Percentiles rank a stretch among this genome's conserved stretches.
phyloP scores from a whole-genome alignment of 2,888 invertebrate genomes.

The Brachypterus glaber region DNA sequence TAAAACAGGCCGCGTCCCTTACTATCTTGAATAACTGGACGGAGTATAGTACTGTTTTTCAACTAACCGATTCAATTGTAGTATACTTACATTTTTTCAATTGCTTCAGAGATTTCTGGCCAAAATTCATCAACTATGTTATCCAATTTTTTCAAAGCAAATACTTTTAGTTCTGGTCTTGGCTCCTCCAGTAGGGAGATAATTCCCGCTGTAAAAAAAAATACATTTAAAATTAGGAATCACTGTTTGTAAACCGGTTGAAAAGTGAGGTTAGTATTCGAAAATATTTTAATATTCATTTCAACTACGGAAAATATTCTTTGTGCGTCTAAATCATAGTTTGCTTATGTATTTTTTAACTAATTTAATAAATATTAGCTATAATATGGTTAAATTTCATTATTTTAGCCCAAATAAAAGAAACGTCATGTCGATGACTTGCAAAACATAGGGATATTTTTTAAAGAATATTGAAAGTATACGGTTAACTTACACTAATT shows the following conservation, averaged over 20 bases:
- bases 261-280: slow-evolving; percentile 23
- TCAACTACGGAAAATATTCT: background rate
- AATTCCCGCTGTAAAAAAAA: slow-evolving; percentile 67
- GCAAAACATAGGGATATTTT: slow-evolving; percentile 31
- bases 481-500: no score
- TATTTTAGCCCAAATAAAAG: background rate
- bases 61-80: background rate
- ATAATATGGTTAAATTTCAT: no score
- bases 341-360: no score
- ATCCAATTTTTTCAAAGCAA: slow-evolving; percentile 86
- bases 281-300: background rate
- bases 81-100: slow-evolving; percentile 78
- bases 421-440: slow-evolving; percentile 27
- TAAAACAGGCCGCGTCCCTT: no score
- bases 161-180: slow-evolving; percentile 85
- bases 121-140: slow-evolving; percentile 95
- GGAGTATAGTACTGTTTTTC: no score
- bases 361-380: no score
- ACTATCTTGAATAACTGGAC: no score
- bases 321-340: no score
- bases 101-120: slow-evolving; percentile 97
- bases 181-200: slow-evolving; percentile 93
- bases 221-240: no score
- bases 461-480: no score
- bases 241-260: slow-evolving; percentile 11